Percentiles rank a stretch among this genome's conserved stretches.
phyloP scores from a whole-genome alignment of 2,797 vertebrate genomes.

The Ciconia nigra region DNA sequence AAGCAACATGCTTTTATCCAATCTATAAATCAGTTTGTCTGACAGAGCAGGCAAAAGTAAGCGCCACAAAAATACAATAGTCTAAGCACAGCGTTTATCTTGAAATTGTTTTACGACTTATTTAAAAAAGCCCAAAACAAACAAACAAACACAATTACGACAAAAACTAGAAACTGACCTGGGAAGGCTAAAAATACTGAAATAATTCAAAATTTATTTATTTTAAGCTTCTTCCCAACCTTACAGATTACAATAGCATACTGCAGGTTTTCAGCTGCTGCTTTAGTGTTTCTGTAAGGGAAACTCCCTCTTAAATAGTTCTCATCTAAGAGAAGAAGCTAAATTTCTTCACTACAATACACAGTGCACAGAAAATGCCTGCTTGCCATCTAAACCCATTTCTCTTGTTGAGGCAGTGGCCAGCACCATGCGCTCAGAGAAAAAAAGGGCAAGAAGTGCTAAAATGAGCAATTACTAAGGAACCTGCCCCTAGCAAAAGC shows the following conservation, averaged over 20 bases:
- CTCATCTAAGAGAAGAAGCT: background rate
- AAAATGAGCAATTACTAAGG: constrained; percentile 32
- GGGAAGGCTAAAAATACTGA: background rate
- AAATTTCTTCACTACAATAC: background rate
- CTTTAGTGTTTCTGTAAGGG: background rate
- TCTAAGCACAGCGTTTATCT: background rate
- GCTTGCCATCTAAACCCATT: background rate
- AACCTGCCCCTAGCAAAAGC: constrained; percentile 30
- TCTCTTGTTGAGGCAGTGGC: background rate
- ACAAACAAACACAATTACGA: background rate
- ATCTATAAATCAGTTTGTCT: background rate
- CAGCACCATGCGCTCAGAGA: accelerated
- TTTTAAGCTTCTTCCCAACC: background rate
- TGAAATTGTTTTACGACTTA: background rate
- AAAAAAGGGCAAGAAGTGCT: background rate
- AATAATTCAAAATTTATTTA: background rate
- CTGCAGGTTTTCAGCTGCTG: background rate
- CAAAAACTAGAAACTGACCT: background rate
- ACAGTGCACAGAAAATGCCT: background rate
- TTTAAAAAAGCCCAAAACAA: background rate
- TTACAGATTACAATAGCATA: background rate
- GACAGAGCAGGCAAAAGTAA: background rate
- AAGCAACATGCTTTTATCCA: constrained; percentile 18
- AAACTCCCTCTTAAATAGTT: background rate
- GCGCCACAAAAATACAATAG: background rate